A percentile compares a stretch with the other conserved stretches of the same genome.
Conservation (phyloP, 2,888 invertebrate genomes). For the Andrena bicolor region DNA sequence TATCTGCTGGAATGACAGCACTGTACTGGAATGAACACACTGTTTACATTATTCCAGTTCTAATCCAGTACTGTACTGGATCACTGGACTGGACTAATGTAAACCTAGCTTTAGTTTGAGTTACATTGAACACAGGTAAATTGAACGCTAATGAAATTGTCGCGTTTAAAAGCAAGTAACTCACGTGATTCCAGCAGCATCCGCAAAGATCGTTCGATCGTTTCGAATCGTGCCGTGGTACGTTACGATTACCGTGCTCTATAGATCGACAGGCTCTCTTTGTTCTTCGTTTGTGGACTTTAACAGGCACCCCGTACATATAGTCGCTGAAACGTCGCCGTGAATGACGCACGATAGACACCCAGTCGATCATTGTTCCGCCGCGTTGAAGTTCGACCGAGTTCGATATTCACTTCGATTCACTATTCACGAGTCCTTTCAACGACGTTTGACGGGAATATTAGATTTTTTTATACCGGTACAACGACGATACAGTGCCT, state of each 20-base stretch:
- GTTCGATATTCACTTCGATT: slow-evolving; percentile 13
- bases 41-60: too few species aligned
- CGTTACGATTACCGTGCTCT: slow-evolving; percentile 40
- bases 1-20: too few species aligned
- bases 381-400: slow-evolving; percentile 9
- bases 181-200: slow-evolving; percentile 77
- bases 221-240: slow-evolving; percentile 21
- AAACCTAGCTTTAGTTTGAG: too few species aligned
- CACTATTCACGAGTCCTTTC: not conserved
- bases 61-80: too few species aligned
- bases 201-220: slow-evolving; percentile 57
- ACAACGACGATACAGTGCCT: not conserved
- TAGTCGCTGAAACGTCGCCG: slow-evolving; percentile 90
- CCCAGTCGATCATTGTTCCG: slow-evolving; percentile 90
- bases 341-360: slow-evolving; percentile 91
- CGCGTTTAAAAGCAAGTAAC: slow-evolving; percentile 48
- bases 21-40: too few species aligned
- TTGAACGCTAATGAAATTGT: not conserved
- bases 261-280: slow-evolving; percentile 69
- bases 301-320: slow-evolving; percentile 89
- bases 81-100: too few species aligned
- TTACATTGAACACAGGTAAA: too few species aligned
- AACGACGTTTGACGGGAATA: not conserved
- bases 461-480: not conserved
- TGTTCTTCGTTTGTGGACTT: slow-evolving; percentile 87